Evolutionary conservation across 2,888 invertebrate species (phyloP).

Genomic region (Drosophila meridionalis): DNA sequence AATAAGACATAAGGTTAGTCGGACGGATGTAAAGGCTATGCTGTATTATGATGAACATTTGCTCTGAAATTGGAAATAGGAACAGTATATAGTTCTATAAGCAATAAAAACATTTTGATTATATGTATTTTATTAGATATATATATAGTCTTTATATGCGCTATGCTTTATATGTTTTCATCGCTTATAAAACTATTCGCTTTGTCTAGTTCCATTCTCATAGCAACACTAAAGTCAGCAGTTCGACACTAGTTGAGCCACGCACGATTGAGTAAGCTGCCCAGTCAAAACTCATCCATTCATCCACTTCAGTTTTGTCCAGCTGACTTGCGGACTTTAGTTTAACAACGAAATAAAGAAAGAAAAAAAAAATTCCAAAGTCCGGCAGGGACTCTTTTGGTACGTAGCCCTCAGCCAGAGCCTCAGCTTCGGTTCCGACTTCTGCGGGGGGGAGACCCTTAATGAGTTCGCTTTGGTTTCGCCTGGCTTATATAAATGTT

Average conservation of each 20-base stretch:
- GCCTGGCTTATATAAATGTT: constrained; percentile 65
- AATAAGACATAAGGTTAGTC: too few relatives aligned
- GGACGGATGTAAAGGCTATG: not conserved
- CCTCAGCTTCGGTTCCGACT: not conserved
- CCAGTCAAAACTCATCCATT: not conserved
- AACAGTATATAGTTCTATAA: too few relatives aligned
- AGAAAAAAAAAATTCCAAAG: not conserved
- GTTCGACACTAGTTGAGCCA: not conserved
- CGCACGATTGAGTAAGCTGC: not conserved
- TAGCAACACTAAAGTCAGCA: not conserved
- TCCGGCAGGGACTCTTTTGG: not conserved
- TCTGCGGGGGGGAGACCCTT: not conserved
- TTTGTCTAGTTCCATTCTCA: not conserved
- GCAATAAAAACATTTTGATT: too few relatives aligned
- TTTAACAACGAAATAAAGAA: not conserved
- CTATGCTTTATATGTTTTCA: too few relatives aligned
- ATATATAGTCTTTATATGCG: too few relatives aligned
- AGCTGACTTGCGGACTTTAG: not conserved
- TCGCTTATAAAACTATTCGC: not conserved
- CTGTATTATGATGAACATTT: too few relatives aligned
- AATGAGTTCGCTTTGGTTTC: constrained; percentile 8
- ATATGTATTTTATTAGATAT: too few relatives aligned
- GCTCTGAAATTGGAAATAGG: too few relatives aligned
- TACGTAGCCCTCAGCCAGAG: not conserved
- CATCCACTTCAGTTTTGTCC: not conserved